Base-by-base conservation (phyloP, 2,888 invertebrate genomes). In the Diloba caeruleocephala region DNA sequence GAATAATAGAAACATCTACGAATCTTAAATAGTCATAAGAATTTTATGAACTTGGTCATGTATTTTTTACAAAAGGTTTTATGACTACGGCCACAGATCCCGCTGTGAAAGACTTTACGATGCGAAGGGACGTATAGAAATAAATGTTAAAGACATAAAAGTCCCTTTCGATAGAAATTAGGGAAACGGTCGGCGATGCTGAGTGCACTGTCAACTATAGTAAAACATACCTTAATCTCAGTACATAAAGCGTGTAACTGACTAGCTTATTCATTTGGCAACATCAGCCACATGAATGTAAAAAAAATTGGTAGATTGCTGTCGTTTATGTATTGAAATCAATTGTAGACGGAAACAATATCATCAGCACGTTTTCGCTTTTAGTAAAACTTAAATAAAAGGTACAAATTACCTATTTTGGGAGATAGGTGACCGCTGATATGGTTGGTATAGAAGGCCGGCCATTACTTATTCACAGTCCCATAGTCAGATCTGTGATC, bases 31-130 rank as follows among this genome's bases (percentile, higher is more conserved):
- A 60, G 66, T 69, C 71, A 75, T 80, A 68, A 78, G 72, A 76
- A 62, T 58, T 59, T 65, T 67, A 79, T 78, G 72, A 82, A 81
- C 50, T 51, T 62, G 39, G 52, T 49, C 54, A 49, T 61, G 52
- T 55, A 57, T 62, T 59, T 74, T 79, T 75, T 57, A 64, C 56
- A 76, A 74, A 71, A 64, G 74, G 71, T 71, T 86, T 85, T 81
- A 87, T 74, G 71, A 76, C 50, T 52, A 45, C 33, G 67, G 70
- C 62, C 66, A 60, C 67, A 63, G 69, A 66, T 69, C n/a, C n/a
- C 55, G 74, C 76, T 74, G 80, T 81, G 77, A 84, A 80, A 77
- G 57, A 74, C 76, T 87, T 87, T 81, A 87, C 77, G 85, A 62
- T 43, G 34, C 46, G 15, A 52, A 71, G 63, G 67, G 58, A 52